A percentile compares a stretch with the other conserved stretches of the same genome.
phyloP scores from a whole-genome alignment of 2,888 invertebrate genomes.

The Loripinus fragilis region DNA sequence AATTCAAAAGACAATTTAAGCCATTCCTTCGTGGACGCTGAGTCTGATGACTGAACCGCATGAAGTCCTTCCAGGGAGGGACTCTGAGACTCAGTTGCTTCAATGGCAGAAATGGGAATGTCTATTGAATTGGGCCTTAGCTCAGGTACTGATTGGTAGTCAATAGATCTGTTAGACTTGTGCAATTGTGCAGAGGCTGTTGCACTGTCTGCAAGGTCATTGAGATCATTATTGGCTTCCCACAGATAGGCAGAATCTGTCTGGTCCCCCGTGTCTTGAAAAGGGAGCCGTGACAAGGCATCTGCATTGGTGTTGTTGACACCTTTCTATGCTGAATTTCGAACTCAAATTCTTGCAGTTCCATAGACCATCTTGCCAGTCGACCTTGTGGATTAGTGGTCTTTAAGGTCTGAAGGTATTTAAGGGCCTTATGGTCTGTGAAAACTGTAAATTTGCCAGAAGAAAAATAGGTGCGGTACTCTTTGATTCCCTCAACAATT shows the following conservation, averaged over 20 bases:
- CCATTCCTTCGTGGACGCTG: background rate
- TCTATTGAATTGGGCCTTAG: background rate
- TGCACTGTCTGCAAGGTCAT: too few relatives aligned
- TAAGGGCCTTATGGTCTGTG: slow-evolving; percentile 53
- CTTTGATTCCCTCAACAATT: slow-evolving; percentile 49
- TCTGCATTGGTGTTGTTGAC: background rate
- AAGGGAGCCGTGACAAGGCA: background rate
- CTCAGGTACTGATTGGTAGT: background rate
- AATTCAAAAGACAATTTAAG: background rate
- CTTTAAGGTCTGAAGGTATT: slow-evolving; percentile 34
- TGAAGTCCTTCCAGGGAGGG: background rate
- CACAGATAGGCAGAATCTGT: too few relatives aligned
- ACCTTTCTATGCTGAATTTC: slow-evolving; percentile 33
- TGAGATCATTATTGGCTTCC: too few relatives aligned
- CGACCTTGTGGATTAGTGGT: slow-evolving; percentile 36
- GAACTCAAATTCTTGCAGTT: slow-evolving; percentile 48
- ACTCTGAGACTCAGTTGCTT: background rate
- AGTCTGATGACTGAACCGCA: background rate
- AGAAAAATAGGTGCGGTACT: slow-evolving; percentile 42
- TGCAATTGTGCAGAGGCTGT: background rate
- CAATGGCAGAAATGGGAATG: background rate
- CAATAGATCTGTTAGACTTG: background rate
- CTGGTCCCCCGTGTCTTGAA: background rate
- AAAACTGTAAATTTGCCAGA: slow-evolving; percentile 36
- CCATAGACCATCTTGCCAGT: slow-evolving; percentile 36